Evolutionary conservation across 2,888 invertebrate species (phyloP).

Genomic region (Hecatera dysodea): DNA sequence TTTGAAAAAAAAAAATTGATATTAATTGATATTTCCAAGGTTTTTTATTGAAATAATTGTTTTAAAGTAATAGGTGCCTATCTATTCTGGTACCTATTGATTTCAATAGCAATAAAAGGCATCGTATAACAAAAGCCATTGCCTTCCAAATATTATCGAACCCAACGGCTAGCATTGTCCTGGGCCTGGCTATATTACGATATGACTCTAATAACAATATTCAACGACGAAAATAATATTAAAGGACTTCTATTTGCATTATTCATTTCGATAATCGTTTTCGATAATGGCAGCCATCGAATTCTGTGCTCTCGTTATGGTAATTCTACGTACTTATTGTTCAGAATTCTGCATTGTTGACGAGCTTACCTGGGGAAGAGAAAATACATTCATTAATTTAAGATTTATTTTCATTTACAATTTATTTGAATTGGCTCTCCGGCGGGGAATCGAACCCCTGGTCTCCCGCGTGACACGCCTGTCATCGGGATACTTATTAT

Average conservation of each 20-base stretch:
- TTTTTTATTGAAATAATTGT: not conserved
- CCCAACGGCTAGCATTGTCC: not conserved
- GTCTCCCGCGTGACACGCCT: too few relatives aligned
- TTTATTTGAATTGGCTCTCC: too few relatives aligned
- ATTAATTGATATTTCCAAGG: not conserved
- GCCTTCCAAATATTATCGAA: slow-evolving; percentile 17
- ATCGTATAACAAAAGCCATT: not conserved
- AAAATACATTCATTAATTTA: slow-evolving; percentile 39
- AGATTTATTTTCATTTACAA: not conserved
- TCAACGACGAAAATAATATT: slow-evolving; percentile 28
- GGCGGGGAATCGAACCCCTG: too few relatives aligned
- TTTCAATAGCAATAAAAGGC: slow-evolving; percentile 21
- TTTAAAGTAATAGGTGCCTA: not conserved
- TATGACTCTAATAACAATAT: slow-evolving; percentile 36
- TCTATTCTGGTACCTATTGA: not conserved
- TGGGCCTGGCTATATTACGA: slow-evolving; percentile 26
- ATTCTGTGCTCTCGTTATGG: slow-evolving; percentile 37
- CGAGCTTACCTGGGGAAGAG: slow-evolving; percentile 65
- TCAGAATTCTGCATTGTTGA: slow-evolving; percentile 30
- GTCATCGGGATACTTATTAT: too few relatives aligned
- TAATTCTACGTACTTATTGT: slow-evolving; percentile 60
- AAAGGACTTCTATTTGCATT: slow-evolving; percentile 46
- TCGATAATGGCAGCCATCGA: slow-evolving; percentile 35
- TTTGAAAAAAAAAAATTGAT: slow-evolving; percentile 15
- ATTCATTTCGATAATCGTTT: slow-evolving; percentile 63